Conservation (phyloP, 2,113 vertebrate genomes). For the Gavialis gangeticus region DNA sequence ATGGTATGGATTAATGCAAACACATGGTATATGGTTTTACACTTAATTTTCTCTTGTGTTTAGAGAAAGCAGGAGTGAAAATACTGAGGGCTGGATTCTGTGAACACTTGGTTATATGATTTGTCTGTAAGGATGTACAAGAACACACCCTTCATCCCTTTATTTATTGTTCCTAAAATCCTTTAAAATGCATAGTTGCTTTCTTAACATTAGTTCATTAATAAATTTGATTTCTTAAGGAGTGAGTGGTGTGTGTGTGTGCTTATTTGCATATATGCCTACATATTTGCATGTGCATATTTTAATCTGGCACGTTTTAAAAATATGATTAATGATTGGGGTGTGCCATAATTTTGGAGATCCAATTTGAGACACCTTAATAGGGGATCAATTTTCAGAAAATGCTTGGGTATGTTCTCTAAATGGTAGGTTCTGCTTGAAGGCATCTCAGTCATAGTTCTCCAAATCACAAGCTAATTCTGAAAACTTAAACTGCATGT, state of each 20-base stretch:
- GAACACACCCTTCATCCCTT: not conserved
- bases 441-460: too few species aligned
- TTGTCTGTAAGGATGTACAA: not conserved
- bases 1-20: slow-evolving; percentile 1
- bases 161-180: not conserved
- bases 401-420: not conserved
- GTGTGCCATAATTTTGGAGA: not conserved
- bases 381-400: not conserved
- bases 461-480: not conserved
- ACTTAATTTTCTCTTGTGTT: not conserved
- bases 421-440: too few species aligned
- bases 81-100: not conserved
- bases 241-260: not conserved
- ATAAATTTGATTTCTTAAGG: not conserved
- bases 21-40: not conserved
- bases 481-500: not conserved
- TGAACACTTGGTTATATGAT: not conserved
- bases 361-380: not conserved
- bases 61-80: not conserved
- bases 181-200: not conserved
- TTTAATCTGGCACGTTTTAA: not conserved
- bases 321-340: not conserved
- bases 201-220: not conserved
- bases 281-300: not conserved
- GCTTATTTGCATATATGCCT: not conserved